Conservation (phyloP, 2,113 vertebrate species). For the Gallinago media region DNA sequence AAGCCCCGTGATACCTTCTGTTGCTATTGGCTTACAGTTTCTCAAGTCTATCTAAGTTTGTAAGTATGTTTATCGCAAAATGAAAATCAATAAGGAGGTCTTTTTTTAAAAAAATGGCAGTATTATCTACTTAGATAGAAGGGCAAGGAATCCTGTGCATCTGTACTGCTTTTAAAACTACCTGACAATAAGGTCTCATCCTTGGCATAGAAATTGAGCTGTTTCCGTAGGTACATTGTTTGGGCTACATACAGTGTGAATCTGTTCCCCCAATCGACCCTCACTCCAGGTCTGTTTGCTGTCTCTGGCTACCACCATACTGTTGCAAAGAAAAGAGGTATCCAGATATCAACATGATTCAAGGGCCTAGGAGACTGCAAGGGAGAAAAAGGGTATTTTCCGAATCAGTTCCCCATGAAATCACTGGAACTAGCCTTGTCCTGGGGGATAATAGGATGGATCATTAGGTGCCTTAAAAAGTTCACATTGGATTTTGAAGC, state of each 20-base stretch:
- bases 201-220: background rate
- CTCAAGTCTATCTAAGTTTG: constrained; percentile 43
- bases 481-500: constrained; percentile 63
- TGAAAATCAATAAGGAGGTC: constrained; percentile 52
- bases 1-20: background rate
- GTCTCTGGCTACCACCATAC: background rate
- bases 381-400: constrained; percentile 64
- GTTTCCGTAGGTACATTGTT: background rate
- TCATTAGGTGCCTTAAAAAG: constrained; percentile 69
- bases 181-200: constrained; percentile 21
- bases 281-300: background rate
- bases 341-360: constrained; percentile 33
- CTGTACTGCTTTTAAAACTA: constrained; percentile 10
- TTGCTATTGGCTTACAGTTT: constrained; percentile 27
- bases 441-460: constrained; percentile 56
- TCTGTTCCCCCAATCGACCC: background rate
- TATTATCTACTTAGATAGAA: constrained; percentile 19
- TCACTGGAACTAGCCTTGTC: constrained; percentile 56
- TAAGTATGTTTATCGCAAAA: constrained; percentile 38
- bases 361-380: background rate
- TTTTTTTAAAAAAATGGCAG: background rate
- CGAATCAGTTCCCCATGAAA: constrained; percentile 62
- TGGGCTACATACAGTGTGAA: background rate
- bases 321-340: constrained; percentile 35
- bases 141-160: background rate